These are phyloP conservation scores for Watsonalla cultraria DNA, from an alignment of 2,888 invertebrate species.

Conservation along the genomic window DNA sequence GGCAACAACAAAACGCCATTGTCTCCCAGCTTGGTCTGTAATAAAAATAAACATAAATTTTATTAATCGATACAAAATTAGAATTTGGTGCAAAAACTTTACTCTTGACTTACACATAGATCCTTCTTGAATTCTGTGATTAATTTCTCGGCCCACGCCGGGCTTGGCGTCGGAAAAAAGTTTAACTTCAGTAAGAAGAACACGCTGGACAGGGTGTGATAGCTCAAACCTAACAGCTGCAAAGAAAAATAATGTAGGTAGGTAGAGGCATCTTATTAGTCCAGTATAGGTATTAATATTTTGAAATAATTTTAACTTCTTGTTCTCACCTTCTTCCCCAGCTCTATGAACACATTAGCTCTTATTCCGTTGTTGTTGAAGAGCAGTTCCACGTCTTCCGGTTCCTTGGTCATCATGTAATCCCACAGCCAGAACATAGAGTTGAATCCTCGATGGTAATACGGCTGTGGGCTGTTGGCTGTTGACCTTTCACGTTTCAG, in stretches of 20 bases:
- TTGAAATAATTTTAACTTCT: no score
- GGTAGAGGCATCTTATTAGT: background rate
- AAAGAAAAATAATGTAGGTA: background rate
- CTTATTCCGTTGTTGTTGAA: constrained; percentile 76
- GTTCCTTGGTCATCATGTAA: constrained; percentile 83
- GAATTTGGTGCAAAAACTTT: background rate
- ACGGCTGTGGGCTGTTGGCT: constrained; percentile 5
- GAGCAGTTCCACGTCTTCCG: constrained; percentile 73
- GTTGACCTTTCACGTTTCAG: background rate
- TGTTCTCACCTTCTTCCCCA: background rate
- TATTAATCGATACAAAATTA: background rate
- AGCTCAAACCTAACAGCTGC: background rate
- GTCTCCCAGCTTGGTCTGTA: background rate
- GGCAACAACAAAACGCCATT: background rate
- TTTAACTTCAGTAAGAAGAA: background rate
- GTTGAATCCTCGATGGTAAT: constrained; percentile 38
- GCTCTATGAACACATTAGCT: constrained; percentile 35
- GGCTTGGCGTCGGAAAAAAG: background rate
- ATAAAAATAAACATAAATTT: background rate
- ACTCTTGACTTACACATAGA: background rate
- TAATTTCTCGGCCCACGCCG: constrained; percentile 12
- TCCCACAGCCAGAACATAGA: constrained; percentile 81
- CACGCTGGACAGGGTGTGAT: background rate
- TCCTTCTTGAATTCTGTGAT: constrained; percentile 45
- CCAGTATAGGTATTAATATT: no score